phyloP scores from a whole-genome alignment of 2,113 vertebrate genomes.

The Chascanopsetta lugubris region DNA sequence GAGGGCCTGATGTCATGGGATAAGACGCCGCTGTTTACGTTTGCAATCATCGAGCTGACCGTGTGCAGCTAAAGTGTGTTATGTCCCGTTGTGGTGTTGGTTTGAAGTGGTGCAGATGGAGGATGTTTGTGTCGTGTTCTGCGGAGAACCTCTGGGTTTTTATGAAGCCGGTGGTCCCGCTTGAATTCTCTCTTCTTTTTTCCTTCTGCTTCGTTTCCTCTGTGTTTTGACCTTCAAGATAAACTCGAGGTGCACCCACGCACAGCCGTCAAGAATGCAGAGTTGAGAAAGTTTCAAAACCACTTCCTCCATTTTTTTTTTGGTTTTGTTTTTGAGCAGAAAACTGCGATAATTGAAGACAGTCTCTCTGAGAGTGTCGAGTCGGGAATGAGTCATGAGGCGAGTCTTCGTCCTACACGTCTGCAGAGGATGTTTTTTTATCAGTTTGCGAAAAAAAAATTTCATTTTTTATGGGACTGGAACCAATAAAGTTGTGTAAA shows the following conservation, averaged over 20 bases:
- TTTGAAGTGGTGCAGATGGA: conserved; percentile 55
- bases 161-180: conserved; percentile 27
- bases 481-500: conserved; percentile 32
- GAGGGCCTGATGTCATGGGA: conserved; percentile 34
- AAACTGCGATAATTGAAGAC: conserved; percentile 29
- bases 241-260: conserved; percentile 22
- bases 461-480: not conserved
- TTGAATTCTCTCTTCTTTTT: not conserved
- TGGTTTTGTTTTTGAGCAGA: conserved; percentile 12
- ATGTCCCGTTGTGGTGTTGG: conserved; percentile 33
- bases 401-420: conserved; percentile 39
- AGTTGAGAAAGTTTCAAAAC: conserved; percentile 51
- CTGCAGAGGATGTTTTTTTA: conserved; percentile 31
- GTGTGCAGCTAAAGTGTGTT: conserved; percentile 31
- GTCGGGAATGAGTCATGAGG: conserved; percentile 40
- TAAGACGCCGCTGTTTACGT: conserved; percentile 37
- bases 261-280: conserved; percentile 42
- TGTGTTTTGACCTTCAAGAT: conserved; percentile 30
- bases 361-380: conserved; percentile 24
- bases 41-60: conserved; percentile 33
- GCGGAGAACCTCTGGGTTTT: conserved; percentile 20
- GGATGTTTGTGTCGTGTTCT: conserved; percentile 57
- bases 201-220: conserved; percentile 11
- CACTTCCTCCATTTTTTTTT: conserved; percentile 49
- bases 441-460: conserved; percentile 1